Evolutionary conservation across 2,888 invertebrate species (phyloP).

Genomic region (Bombyx huttoni): DNA sequence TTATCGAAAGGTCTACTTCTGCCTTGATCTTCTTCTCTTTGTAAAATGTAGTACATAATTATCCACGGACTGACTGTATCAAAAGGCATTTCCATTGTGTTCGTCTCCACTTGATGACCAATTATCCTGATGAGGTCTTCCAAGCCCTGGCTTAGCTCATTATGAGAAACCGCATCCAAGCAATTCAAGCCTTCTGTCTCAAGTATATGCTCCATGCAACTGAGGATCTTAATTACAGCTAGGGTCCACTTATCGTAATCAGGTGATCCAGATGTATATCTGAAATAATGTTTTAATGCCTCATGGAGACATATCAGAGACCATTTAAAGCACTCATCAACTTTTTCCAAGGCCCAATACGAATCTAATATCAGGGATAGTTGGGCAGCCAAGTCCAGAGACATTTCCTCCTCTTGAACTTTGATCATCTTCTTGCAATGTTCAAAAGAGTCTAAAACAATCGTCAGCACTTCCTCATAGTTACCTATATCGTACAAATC

Average conservation of each 20-base stretch:
- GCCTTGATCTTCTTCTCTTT: conserved; percentile 79
- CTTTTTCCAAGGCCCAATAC: conserved; percentile 74
- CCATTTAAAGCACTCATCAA: conserved; percentile 81
- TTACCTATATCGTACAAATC: conserved; percentile 76
- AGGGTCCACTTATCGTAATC: conserved; percentile 62
- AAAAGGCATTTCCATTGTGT: conserved; percentile 75
- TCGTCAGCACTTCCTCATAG: conserved; percentile 76
- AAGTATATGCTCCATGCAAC: conserved; percentile 58
- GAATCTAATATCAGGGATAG: conserved; percentile 76
- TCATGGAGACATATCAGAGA: conserved; percentile 83
- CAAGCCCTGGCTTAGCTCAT: conserved; percentile 76
- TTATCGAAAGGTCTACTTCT: conserved; percentile 62
- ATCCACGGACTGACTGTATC: conserved; percentile 86
- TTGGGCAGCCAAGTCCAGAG: conserved; percentile 70
- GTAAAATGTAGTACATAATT: conserved; percentile 83
- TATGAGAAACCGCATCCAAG: conserved; percentile 68
- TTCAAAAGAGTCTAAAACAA: conserved; percentile 78
- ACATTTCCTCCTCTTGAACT: conserved; percentile 56
- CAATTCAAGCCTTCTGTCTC: conserved; percentile 52
- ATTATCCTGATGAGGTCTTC: conserved; percentile 83
- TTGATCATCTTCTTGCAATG: conserved; percentile 56
- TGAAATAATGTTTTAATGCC: conserved; percentile 76
- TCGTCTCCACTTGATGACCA: conserved; percentile 85
- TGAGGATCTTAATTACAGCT: conserved; percentile 56
- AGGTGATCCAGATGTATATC: conserved; percentile 46